A percentile compares a stretch with the other conserved stretches of the same genome.
phyloP scores from a whole-genome alignment of 1,140 invertebrate genomes.

The Drosophila bifasciata region DNA sequence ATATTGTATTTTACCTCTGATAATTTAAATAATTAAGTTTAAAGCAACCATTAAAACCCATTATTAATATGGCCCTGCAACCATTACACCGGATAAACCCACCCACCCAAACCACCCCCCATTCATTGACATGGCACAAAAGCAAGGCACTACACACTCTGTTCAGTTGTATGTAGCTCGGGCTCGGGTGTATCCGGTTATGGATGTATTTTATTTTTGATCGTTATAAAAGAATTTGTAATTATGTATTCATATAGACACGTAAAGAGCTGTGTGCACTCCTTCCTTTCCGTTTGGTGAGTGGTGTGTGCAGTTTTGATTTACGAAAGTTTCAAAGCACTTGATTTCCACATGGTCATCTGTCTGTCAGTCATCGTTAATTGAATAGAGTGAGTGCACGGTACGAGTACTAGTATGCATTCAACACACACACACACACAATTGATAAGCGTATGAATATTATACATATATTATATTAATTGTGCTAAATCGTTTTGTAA shows the following conservation, averaged over 20 bases:
- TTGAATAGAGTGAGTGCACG: slow-evolving; percentile 45
- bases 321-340: slow-evolving; percentile 31
- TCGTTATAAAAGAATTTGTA: slow-evolving; percentile 60
- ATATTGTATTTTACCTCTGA: slow-evolving; percentile 64
- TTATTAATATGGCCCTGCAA: slow-evolving; percentile 7
- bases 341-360: slow-evolving; percentile 47
- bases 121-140: too few relatives aligned
- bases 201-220: slow-evolving; percentile 46
- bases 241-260: slow-evolving; percentile 68
- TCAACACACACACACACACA: slow-evolving; percentile 15
- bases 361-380: slow-evolving; percentile 59
- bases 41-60: slow-evolving; percentile 16
- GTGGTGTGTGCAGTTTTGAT: slow-evolving; percentile 18
- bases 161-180: too few relatives aligned
- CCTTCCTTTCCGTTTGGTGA: too few relatives aligned
- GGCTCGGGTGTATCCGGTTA: too few relatives aligned
- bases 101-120: slow-evolving; percentile 12
- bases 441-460: slow-evolving; percentile 21
- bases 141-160: too few relatives aligned
- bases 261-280: slow-evolving; percentile 38
- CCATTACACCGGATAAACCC: slow-evolving; percentile 1
- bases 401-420: slow-evolving; percentile 4
- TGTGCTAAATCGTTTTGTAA: slow-evolving; percentile 65
- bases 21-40: slow-evolving; percentile 62
- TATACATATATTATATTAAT: slow-evolving; percentile 36